A percentile compares a stretch with the other conserved stretches of the same genome.
These are phyloP conservation scores for Phoenicopterus ruber DNA, from an alignment of 2,113 vertebrate species.

Conservation along the genomic window DNA sequence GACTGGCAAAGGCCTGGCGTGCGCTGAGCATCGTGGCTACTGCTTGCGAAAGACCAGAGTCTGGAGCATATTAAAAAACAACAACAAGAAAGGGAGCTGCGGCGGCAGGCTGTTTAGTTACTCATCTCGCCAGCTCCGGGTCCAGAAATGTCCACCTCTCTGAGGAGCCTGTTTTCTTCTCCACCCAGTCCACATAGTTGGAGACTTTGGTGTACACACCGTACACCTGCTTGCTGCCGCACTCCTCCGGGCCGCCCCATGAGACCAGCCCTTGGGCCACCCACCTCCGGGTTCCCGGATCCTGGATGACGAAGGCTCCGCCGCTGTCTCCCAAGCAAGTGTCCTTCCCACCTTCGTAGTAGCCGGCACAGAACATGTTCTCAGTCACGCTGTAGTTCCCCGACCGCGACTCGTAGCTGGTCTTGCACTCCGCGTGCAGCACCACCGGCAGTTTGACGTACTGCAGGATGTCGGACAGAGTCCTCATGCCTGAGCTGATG, in stretches of 20 bases:
- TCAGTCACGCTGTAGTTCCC: constrained; percentile 90
- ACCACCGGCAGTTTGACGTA: constrained; percentile 94
- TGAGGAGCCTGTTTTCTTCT: constrained; percentile 68
- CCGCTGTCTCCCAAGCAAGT: constrained; percentile 96
- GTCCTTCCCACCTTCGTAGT: constrained; percentile 88
- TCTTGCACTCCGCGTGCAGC: constrained; percentile 84
- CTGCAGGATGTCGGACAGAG: constrained; percentile 86
- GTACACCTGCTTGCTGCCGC: constrained; percentile 91
- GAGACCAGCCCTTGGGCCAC: constrained; percentile 92
- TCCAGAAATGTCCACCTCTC: constrained; percentile 49
- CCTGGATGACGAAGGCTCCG: constrained; percentile 87
- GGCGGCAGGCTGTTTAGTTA: constrained; percentile 10
- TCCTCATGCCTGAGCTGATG: constrained; percentile 73
- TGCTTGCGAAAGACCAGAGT: constrained; percentile 34
- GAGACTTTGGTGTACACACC: constrained; percentile 93
- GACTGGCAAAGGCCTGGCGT: background rate
- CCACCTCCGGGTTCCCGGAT: constrained; percentile 78
- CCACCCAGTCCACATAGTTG: constrained; percentile 86
- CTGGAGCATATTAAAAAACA: constrained; percentile 52
- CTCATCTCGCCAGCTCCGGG: constrained; percentile 66
- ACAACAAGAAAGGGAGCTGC: background rate
- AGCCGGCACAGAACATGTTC: constrained; percentile 98
- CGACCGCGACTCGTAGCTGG: constrained; percentile 88
- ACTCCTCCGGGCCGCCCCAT: constrained; percentile 94
- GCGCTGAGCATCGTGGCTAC: background rate